These are phyloP conservation scores for Peromyscus polionotus DNA, from an alignment of 2,113 vertebrate genomes.

Conservation along the genomic window DNA sequence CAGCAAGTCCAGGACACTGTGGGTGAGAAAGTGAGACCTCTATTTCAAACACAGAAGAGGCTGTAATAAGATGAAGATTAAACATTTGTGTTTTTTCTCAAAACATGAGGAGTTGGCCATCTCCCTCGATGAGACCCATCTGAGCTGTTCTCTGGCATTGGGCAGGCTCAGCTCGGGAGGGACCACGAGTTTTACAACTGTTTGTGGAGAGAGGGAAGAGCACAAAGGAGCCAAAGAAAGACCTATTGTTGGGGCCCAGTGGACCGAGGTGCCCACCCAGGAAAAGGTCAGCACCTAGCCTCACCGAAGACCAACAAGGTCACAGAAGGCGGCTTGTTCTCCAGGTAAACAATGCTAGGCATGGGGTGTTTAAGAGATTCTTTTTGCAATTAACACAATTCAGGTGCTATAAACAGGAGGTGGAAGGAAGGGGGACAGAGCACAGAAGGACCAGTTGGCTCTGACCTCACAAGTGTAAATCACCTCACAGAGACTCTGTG, in stretches of 20 bases:
- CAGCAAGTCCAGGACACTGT: constrained; percentile 1
- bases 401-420: not conserved
- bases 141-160: constrained; percentile 5
- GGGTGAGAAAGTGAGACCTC: constrained; percentile 64
- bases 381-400: not conserved
- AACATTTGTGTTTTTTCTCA: constrained; percentile 67
- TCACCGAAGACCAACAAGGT: constrained; percentile 24
- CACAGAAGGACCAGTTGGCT: not conserved
- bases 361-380: not conserved
- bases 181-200: not conserved
- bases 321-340: not conserved
- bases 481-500: not conserved
- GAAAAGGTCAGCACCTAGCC: not conserved
- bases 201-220: constrained; percentile 18
- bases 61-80: constrained; percentile 74
- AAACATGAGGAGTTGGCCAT: not conserved
- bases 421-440: not conserved
- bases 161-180: not conserved
- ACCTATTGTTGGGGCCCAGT: constrained; percentile 20
- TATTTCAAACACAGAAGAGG: constrained; percentile 58
- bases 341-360: not conserved
- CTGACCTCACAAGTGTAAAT: not conserved
- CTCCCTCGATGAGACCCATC: constrained; percentile 42
- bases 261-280: not conserved
- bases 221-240: constrained; percentile 59